Evolutionary conservation across 2,113 vertebrate genomes (phyloP), one percentile per base, ranked within the genome.

Genomic region (Piliocolobus tephrosceles): DNA sequence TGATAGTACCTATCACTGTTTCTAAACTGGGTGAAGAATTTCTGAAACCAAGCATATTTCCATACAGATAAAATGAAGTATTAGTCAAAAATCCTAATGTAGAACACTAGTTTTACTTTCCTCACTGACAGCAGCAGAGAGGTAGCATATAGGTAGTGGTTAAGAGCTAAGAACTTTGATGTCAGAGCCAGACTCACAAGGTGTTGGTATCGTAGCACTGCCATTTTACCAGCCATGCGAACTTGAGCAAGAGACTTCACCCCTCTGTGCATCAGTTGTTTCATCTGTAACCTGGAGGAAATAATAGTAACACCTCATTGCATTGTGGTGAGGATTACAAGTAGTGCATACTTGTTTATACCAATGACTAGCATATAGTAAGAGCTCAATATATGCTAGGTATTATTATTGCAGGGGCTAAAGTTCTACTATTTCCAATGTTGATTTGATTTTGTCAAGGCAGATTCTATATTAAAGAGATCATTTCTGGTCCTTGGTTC

Each of bases 401-500:
- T 89, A 81, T 88, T 84, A 32, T 64, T 92, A 45, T 78, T 75
- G 61, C 5, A 66, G 1, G 27, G 3, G 12, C 16, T 64, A 75
- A 83, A 14, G 35, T 20, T 25, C 35, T 96, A 87, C 83, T 87
- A 79, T 91, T 84, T 95, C 9, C 38, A 85, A 11, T 89, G 14
- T 40, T 84, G 43, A 92, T 80, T 95, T 57, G 66, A n/a, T 95
- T 88, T 35, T 94, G 35, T 30, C 35, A 94, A 79, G n/a, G 30
- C 6, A 94, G 10, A 93, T 79, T 96, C 84, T 70, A 64, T 66
- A 94, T 64, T 72, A 73, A 52, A 96, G n/a, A 90, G 57, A 90
- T 81, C 8, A 85, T 55, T 92, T 94, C n/a, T 88, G 11, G 40
- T 90, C 57, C 27, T 83, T 75, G 27, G 23, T 75, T 73, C 64